Evolutionary conservation across 2,797 vertebrate genomes (phyloP), one percentile per base, ranked within the genome.

Genomic region (Denticeps clupeoides): DNA sequence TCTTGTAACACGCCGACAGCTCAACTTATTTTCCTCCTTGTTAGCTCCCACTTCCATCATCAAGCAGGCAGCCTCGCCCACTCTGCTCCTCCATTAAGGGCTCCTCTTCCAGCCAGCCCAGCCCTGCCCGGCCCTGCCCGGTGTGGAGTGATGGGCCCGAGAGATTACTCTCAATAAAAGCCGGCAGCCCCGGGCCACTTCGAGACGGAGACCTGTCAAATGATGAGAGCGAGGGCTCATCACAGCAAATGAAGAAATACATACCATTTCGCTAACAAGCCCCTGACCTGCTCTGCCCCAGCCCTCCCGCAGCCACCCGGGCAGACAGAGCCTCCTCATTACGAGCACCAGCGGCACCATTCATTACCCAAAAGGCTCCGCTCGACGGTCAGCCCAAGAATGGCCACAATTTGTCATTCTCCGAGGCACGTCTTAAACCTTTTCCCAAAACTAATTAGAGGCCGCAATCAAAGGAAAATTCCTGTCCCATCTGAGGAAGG

Each of bases 401-500:
- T 62, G 58, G 62, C 42, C 58, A 56, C 57, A 47, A 75, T 79
- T 71, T 71, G 56, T 71, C 63, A 69, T 75, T 77, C 77, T 80
- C 77, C 73, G 74, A 67, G 55, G 63, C 60, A 64, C 1, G 52
- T 69, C 62, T 54, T 57, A 65, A 62, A 62, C 58, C 65, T 55
- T 66, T 68, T 51, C 70, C 61, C 45, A 56, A 78, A 77, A 73
- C 68, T 70, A 75, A 80, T 80, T 77, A 76, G 45, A 71, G 62
- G 62, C 54, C 55, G 60, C 49, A 64, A 75, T 66, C 66, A 60
- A 77, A 58, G 33, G 49, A 54, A 47, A 61, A 61, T 44, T 32
- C 29, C 43, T 13, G 18, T 47, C 27, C 44, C 37, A 25, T 41
- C 49, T 46, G 47, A 32, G 46, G 11, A 43, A 32, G 8, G 62